Percentiles rank a stretch among this genome's conserved stretches.
Evolutionary conservation across 1,140 invertebrate genomes (phyloP).

Genomic region (Papilio polytes): DNA sequence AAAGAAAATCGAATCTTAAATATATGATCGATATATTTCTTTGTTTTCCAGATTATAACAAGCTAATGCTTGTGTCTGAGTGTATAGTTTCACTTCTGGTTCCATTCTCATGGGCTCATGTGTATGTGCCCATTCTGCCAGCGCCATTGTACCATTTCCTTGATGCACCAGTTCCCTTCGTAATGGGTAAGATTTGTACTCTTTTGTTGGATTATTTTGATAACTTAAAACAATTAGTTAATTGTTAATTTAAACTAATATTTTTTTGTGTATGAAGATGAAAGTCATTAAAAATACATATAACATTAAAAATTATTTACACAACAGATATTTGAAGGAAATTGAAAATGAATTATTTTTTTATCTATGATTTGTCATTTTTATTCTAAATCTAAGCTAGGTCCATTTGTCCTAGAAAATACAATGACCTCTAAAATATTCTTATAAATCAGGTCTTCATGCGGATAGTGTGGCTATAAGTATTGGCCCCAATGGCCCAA

Average conservation of each 20-base stretch:
- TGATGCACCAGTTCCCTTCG: conserved; percentile 99
- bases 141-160: conserved; percentile 97
- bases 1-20: neutral
- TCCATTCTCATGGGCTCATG: conserved; percentile 99
- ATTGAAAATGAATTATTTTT: too few relatives aligned
- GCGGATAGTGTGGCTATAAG: conserved; percentile 76
- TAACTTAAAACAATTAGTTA: too few relatives aligned
- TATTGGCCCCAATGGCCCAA: conserved; percentile 64
- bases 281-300: too few relatives aligned
- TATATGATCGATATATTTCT: neutral
- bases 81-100: conserved; percentile 95
- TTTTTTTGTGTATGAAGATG: too few relatives aligned
- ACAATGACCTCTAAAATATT: neutral
- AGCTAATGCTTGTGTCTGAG: conserved; percentile 98
- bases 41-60: conserved; percentile 92
- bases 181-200: conserved; percentile 91
- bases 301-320: too few relatives aligned
- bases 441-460: conserved; percentile 78
- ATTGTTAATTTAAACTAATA: too few relatives aligned
- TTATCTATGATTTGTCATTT: too few relatives aligned
- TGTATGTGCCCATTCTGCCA: conserved; percentile 99
- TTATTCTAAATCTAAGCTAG: too few relatives aligned
- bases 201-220: neutral
- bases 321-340: too few relatives aligned
- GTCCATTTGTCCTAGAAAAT: too few relatives aligned